These are phyloP conservation scores for Sminthurinus aureus DNA, from an alignment of 2,888 invertebrate genomes.

Conservation along the genomic window DNA sequence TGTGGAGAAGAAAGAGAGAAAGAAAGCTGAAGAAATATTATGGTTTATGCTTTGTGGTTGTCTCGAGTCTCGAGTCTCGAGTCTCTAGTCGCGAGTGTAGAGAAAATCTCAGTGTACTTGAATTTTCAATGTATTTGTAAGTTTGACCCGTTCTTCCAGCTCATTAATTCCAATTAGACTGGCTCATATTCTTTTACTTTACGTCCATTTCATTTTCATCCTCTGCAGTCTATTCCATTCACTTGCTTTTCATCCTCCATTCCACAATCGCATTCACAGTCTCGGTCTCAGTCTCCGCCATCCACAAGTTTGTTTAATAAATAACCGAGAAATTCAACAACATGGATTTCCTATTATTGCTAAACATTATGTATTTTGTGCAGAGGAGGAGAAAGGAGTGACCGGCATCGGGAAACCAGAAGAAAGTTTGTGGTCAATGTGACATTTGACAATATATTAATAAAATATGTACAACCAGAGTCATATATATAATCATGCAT, in stretches of 20 bases:
- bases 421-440: background rate
- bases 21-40: no score
- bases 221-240: background rate
- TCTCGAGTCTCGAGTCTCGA: no score
- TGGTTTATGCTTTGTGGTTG: no score
- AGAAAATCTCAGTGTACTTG: background rate
- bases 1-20: no score
- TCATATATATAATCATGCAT: no score
- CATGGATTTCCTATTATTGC: constrained; percentile 1
- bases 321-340: constrained; percentile 14
- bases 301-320: background rate
- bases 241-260: background rate
- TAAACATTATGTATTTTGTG: background rate
- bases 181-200: background rate
- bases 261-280: background rate
- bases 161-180: constrained; percentile 25
- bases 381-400: background rate
- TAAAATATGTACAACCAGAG: no score
- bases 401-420: background rate
- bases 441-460: background rate
- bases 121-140: no score
- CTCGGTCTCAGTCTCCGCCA: no score
- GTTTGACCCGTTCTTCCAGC: constrained; percentile 13
- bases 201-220: background rate
- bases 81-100: no score